Percentiles rank a stretch among this genome's conserved stretches.
These are phyloP conservation scores for Serripes groenlandicus DNA, from an alignment of 2,888 invertebrate genomes.

Conservation along the genomic window DNA sequence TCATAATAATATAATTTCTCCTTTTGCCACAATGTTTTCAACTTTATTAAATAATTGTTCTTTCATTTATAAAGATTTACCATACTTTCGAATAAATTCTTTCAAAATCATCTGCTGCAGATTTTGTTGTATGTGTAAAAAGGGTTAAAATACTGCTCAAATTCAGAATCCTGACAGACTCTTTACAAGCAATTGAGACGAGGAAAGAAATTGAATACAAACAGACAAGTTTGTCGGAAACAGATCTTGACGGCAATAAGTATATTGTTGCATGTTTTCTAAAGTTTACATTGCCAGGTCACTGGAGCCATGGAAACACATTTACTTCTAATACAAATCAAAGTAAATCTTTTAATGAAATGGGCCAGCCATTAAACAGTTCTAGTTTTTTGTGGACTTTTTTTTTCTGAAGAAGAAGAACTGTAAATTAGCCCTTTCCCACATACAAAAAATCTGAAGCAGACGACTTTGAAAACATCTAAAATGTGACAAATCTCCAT, in stretches of 20 bases:
- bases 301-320: slow-evolving; percentile 14
- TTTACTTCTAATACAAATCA: neutral
- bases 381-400: neutral
- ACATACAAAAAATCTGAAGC: neutral
- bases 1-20: too few species aligned
- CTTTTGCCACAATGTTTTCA: too few species aligned
- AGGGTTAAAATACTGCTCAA: too few species aligned
- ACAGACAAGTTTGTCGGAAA: slow-evolving; percentile 16
- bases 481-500: neutral
- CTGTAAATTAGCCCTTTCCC: neutral
- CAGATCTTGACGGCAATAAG: slow-evolving; percentile 18
- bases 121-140: too few species aligned
- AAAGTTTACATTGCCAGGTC: slow-evolving; percentile 13
- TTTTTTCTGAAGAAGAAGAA: neutral
- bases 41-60: too few species aligned
- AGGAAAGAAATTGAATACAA: neutral
- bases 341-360: neutral
- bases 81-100: too few species aligned
- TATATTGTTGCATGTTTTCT: slow-evolving; percentile 25
- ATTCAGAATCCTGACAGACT: too few species aligned
- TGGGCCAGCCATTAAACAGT: neutral
- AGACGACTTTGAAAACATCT: neutral
- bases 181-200: too few species aligned
- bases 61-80: too few species aligned
- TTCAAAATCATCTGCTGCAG: too few species aligned